Base-by-base conservation (phyloP, 2,888 invertebrate genomes). In the Calameuta idolon region DNA sequence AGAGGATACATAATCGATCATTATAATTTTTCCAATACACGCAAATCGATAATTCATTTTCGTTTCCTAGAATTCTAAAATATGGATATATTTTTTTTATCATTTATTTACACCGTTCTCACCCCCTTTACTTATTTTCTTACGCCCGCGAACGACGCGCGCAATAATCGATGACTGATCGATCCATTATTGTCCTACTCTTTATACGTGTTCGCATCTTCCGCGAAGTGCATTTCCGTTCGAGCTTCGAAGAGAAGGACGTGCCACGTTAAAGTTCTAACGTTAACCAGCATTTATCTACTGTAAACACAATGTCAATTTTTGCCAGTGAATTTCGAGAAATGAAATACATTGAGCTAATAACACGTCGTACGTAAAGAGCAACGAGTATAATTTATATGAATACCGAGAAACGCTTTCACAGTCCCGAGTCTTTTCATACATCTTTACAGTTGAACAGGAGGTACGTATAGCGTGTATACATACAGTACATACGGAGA, bases 281-380 rank as follows among this genome's bases (percentile, higher is more conserved):
- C 55, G 55, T 55, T 71, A 71, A 71, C 4, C 71, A 71, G 33
- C 12, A 23, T 71, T 31, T 34, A 34, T 71, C 9, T 4, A 31
- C 71, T 23, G 71, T 12, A 15, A 12, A 12, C 12, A 12, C 33
- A 34, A 9, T 71, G 33, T 71, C 12, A 31, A 71, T 34, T 3
- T 34, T 34, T 34, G 30, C 12, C 71, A 34, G 33, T 33, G 9
- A 5, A 1, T 5, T 31, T 33, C 71, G 12, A 34, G 15, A 31
- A 71, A 11, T 71, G 31, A 71, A 71, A 71, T 78, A 81, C 78
- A 81, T 82, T 83, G 77, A 79, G 79, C 80, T 85, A 85, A 85
- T 85, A 85, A 82, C 79, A 83, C 78, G 76, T 77, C 69, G 76
- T 80, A 81, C 81, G 77, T 75, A 69, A 75, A 75, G 77, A 75